These are phyloP conservation scores for Tigriopus japonicus DNA, from an alignment of 1,140 invertebrate genomes.

Conservation along the genomic window DNA sequence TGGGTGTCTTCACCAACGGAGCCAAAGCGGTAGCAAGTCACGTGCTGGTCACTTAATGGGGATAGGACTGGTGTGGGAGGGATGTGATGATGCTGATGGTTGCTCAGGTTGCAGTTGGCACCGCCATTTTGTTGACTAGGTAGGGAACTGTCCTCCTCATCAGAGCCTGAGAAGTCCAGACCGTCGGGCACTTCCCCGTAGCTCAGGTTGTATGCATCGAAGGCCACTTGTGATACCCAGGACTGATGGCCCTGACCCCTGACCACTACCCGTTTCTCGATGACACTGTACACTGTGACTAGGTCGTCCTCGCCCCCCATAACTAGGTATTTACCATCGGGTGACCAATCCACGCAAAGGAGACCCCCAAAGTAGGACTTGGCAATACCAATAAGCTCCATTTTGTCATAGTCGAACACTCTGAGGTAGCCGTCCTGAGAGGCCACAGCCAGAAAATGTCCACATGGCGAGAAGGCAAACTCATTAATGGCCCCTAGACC, in stretches of 20 bases:
- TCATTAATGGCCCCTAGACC: constrained; percentile 80
- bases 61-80: not conserved
- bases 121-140: not conserved
- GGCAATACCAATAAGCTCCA: constrained; percentile 77
- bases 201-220: constrained; percentile 72
- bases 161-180: constrained; percentile 30
- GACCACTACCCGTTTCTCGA: constrained; percentile 79
- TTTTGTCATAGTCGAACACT: constrained; percentile 90
- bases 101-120: not conserved
- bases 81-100: not conserved
- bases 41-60: constrained; percentile 16
- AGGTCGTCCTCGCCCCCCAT: constrained; percentile 97
- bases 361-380: constrained; percentile 92
- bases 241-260: constrained; percentile 78
- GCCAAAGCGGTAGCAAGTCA: constrained; percentile 64
- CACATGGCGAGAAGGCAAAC: constrained; percentile 90
- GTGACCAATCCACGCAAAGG: constrained; percentile 89
- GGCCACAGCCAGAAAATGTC: constrained; percentile 71
- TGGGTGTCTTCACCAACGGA: constrained; percentile 96
- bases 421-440: constrained; percentile 90
- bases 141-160: constrained; percentile 29
- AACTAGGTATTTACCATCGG: constrained; percentile 83
- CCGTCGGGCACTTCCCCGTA: constrained; percentile 27
- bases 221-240: constrained; percentile 92
- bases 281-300: constrained; percentile 89